Evolutionary conservation across 2,888 invertebrate genomes (phyloP), one percentile per base, ranked within the genome.

Genomic region (Drosophila meridiana): DNA sequence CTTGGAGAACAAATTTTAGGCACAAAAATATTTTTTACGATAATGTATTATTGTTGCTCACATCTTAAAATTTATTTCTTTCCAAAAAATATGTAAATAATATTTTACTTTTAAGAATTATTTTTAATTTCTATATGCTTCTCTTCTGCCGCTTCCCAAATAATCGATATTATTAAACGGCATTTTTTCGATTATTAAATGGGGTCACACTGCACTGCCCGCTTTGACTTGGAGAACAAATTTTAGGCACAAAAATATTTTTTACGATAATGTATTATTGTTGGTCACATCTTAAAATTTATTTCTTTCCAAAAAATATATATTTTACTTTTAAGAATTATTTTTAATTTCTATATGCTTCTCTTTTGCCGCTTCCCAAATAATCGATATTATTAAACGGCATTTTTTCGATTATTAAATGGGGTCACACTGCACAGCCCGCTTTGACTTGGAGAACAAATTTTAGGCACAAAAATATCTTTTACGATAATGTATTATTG

Each of bases 191-290:
- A n/a, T 60, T 32, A 4, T 3, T n/a, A 20, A 13, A 13, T 69
- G 13, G 36, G 61, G 62, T 72, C 58, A 48, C 69, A 47, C 58
- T 43, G 3, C 26, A 42, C 32, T 20, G 69, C 53, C 40, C 62
- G 63, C 55, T 53, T 63, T n/a, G 45, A 67, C 68, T 61, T 34
- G 40, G 11, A 40, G 32, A 34, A 9, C 4, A 34, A 32, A 34
- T 30, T n/a, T 20, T 4, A 4, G 11, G 20, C 20, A 20, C 20
- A 20, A 20, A 20, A 20, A 20, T 20, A 20, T 56, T 42, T 26
- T 4, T 30, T 11, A 30, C 30, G 11, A 30, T 2, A 28, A n/a
- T n/a, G 1, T 53, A 5, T 20, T 38, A 38, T 36, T 36, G 11
- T 28, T 38, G 6, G 14, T 28, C n/a, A n/a, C 4, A 32, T 32